phyloP scores from a whole-genome alignment of 2,888 invertebrate genomes.

The Kryphioiulus occultus region DNA sequence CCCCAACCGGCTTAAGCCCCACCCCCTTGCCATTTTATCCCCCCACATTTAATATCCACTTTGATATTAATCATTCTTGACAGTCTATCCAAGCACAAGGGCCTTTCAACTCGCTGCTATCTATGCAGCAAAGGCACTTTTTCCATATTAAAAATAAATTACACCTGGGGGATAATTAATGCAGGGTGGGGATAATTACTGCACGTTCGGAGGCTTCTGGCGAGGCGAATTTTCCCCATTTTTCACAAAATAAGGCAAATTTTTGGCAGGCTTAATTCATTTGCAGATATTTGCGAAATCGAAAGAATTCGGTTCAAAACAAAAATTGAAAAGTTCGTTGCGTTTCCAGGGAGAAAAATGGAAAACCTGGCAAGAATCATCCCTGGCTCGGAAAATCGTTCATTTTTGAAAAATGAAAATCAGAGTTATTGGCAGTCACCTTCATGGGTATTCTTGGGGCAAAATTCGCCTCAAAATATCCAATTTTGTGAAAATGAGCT shows the following conservation, averaged over 20 bases:
- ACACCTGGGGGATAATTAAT: conserved; percentile 40
- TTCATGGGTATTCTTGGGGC: too few species aligned
- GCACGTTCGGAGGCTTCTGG: conserved; percentile 11
- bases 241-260: background rate
- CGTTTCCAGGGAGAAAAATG: conserved; percentile 16
- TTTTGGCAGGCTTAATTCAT: background rate
- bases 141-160: conserved; percentile 40
- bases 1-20: background rate
- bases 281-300: background rate
- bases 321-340: background rate
- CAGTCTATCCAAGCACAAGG: conserved; percentile 28
- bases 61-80: conserved; percentile 40
- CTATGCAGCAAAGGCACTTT: background rate
- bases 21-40: background rate
- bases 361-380: background rate
- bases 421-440: background rate
- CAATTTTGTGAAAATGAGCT: too few species aligned
- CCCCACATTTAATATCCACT: conserved; percentile 39
- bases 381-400: background rate
- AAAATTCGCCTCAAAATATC: too few species aligned
- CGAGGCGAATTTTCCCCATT: background rate
- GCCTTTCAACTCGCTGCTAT: conserved; percentile 22
- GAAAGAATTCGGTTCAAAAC: background rate
- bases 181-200: conserved; percentile 37
- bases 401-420: background rate